Evolutionary conservation across 2,888 invertebrate genomes (phyloP).

Genomic region (Epinotia ramella): DNA sequence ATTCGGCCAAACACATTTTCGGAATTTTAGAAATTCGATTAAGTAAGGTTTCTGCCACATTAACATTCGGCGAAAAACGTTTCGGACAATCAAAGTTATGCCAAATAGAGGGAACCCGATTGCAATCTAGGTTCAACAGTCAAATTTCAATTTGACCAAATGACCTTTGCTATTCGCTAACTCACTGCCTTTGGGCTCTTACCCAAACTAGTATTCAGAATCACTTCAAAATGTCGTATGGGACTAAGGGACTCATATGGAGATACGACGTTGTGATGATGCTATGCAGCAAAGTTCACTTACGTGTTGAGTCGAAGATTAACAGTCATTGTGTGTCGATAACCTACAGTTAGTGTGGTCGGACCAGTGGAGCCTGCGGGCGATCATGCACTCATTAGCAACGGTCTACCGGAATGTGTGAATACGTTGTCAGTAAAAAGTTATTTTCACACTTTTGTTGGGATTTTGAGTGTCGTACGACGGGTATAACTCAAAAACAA

Average conservation of each 20-base stretch:
- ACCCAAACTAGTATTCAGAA: background rate
- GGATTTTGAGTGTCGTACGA: too few relatives aligned
- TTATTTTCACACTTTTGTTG: background rate
- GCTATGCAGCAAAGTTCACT: conserved; percentile 15
- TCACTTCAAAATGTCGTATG: background rate
- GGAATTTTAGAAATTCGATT: too few relatives aligned
- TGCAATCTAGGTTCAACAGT: background rate
- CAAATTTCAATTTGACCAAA: conserved; percentile 7
- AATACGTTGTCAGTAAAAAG: background rate
- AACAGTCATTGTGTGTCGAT: conserved; percentile 32
- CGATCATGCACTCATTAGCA: conserved; percentile 29
- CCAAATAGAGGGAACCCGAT: too few relatives aligned
- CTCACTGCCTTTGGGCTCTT: background rate
- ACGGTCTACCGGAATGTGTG: conserved; percentile 5
- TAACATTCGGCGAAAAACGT: too few relatives aligned
- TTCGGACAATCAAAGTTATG: too few relatives aligned
- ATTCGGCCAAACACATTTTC: too few relatives aligned
- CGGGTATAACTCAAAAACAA: too few relatives aligned
- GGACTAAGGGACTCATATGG: background rate
- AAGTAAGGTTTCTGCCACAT: too few relatives aligned
- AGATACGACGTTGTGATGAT: conserved; percentile 12
- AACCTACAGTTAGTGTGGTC: conserved; percentile 15
- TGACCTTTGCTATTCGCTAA: conserved; percentile 2
- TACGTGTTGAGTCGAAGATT: conserved; percentile 27
- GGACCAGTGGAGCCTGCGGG: conserved; percentile 10